Evolutionary conservation across 2,113 vertebrate genomes (phyloP), one percentile per base, ranked within the genome.

Genomic region (Spermophilus dauricus): DNA sequence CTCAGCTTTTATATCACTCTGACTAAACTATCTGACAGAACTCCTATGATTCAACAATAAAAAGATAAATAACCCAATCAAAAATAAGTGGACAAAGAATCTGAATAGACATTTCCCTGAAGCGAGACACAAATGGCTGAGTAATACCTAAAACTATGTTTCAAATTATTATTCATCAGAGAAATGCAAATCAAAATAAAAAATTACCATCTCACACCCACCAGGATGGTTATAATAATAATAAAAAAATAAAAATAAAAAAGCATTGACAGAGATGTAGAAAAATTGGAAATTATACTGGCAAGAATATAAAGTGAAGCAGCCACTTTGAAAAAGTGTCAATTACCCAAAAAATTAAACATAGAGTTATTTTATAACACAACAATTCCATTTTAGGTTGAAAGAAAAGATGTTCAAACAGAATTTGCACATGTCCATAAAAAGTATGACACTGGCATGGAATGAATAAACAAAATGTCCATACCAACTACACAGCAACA

Each of bases 181-280:
- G 48, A 85, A 95, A 85, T 85, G 6, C 34, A 90, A 73, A 30
- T 37, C n/a, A 90, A 89, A 89, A 95, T 17, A 45, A 37, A 69
- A 61, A 61, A 20, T 45, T 45, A 12, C 26, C 22, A 42, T 32
- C 48, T 78, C 12, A 48, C 6, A 77, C 9, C 26, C 42, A 4
- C 30, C 58, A 51, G 56, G 26, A 78, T 53, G 53, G 34, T 28
- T 91, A 16, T 45, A 69, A 37, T 69, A 70, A 77, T 67, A 63
- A 45, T 45, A 45, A 9, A 45, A 45, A 45, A 78, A 2, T 16
- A 30, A 28, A 28, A 56, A 30, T 45, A 84, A 18, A 12, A 12
- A 56, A 69, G 17, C 24, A 28, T 45, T 69, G 32, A 69, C 17
- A 95, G n/a, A 32, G 5, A 58, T 26, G 8, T 26, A 8, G 73